phyloP scores from a whole-genome alignment of 2,888 invertebrate genomes.

The Napeogenes sylphis region DNA sequence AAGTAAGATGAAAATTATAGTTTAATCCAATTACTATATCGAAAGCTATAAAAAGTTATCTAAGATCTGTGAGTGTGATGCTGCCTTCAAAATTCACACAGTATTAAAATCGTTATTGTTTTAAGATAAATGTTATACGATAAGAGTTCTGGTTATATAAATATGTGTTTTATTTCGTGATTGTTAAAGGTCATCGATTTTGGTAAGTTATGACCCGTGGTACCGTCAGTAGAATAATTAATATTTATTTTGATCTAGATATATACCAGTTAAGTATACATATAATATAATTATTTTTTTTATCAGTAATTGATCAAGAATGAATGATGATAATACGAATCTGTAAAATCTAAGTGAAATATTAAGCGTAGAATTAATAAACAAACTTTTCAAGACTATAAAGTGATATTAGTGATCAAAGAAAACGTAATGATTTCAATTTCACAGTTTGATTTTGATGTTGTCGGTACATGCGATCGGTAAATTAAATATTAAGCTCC shows the following conservation, averaged over 20 bases:
- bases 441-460: slow-evolving; percentile 50
- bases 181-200: slow-evolving; percentile 39
- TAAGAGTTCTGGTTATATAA: slow-evolving; percentile 40
- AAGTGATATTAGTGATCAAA: slow-evolving; percentile 10
- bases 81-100: slow-evolving; percentile 42
- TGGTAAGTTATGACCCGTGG: slow-evolving; percentile 15
- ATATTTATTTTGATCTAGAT: not conserved
- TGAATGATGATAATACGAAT: not conserved
- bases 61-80: slow-evolving; percentile 38
- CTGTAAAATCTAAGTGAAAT: slow-evolving; percentile 14
- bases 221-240: slow-evolving; percentile 10
- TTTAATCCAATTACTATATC: slow-evolving; percentile 36
- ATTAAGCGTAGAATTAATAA: slow-evolving; percentile 26
- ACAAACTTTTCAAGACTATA: slow-evolving; percentile 29
- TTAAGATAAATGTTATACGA: slow-evolving; percentile 41
- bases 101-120: slow-evolving; percentile 46
- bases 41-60: slow-evolving; percentile 40
- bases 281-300: too few relatives aligned
- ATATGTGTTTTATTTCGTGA: slow-evolving; percentile 47
- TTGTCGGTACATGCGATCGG: slow-evolving; percentile 52
- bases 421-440: slow-evolving; percentile 29
- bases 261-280: too few relatives aligned
- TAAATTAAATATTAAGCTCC: slow-evolving; percentile 15
- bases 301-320: too few relatives aligned
- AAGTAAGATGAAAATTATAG: not conserved